Conservation (phyloP, 2,888 invertebrate species). For the Galeruca laticollis region DNA sequence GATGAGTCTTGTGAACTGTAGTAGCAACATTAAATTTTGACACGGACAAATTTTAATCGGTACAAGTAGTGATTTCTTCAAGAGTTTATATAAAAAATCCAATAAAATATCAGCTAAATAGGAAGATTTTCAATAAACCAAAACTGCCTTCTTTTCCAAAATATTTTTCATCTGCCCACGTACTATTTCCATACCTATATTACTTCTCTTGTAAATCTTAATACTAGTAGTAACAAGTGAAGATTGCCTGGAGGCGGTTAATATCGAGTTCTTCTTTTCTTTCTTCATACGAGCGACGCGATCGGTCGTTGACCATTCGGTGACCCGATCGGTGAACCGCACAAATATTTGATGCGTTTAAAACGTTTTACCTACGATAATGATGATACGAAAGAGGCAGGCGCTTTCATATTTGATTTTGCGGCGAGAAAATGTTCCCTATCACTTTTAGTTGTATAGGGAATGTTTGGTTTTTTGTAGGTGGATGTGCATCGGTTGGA, state of each 20-base stretch:
- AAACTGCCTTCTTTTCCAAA: background rate
- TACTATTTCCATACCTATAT: background rate
- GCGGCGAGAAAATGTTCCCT: background rate
- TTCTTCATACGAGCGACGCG: slow-evolving; percentile 15
- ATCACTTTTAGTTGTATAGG: background rate
- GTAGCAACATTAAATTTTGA: no score
- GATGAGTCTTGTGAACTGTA: no score
- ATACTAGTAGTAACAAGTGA: slow-evolving; percentile 24
- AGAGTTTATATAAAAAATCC: no score
- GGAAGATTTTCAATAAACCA: no score
- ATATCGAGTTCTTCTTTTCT: slow-evolving; percentile 21
- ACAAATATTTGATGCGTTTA: background rate
- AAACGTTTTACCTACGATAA: slow-evolving; percentile 5
- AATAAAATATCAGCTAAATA: no score
- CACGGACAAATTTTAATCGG: no score
- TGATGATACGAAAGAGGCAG: background rate
- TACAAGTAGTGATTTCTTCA: no score
- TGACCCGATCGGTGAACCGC: slow-evolving; percentile 59
- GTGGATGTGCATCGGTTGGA: background rate
- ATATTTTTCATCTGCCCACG: background rate
- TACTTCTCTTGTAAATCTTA: background rate
- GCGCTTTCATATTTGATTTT: background rate
- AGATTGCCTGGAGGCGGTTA: slow-evolving; percentile 29
- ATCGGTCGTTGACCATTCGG: slow-evolving; percentile 57
- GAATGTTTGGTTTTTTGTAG: background rate